phyloP scores from a whole-genome alignment of 2,113 vertebrate species.

The Trichechus manatus region DNA sequence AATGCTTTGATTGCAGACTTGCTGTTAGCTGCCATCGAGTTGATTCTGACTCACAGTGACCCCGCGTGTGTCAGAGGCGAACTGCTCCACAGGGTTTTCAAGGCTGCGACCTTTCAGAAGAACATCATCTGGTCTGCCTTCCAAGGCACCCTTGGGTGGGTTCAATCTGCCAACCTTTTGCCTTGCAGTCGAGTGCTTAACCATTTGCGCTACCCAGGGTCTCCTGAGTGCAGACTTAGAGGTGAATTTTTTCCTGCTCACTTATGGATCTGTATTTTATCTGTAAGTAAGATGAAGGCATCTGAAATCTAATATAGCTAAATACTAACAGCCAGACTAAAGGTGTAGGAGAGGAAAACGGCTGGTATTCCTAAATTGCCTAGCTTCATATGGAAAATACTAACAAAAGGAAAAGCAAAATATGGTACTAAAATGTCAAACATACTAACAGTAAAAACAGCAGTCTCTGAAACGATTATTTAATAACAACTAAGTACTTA shows the following conservation, averaged over 20 bases:
- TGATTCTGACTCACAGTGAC: neutral
- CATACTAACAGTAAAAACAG: slow-evolving; percentile 26
- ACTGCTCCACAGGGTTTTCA: neutral
- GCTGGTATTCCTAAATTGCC: slow-evolving; percentile 13
- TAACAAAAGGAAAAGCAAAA: neutral
- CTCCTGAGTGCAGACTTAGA: neutral
- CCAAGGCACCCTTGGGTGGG: neutral
- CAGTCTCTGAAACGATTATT: slow-evolving; percentile 27
- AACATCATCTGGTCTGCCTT: neutral
- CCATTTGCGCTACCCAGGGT: neutral
- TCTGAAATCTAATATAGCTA: slow-evolving; percentile 57
- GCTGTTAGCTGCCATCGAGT: neutral
- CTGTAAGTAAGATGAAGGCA: slow-evolving; percentile 56
- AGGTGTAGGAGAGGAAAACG: slow-evolving; percentile 25
- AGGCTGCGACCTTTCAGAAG: neutral
- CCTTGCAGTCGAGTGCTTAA: neutral
- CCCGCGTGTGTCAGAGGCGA: neutral
- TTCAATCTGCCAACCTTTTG: neutral
- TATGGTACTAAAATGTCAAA: slow-evolving; percentile 30
- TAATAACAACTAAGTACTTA: slow-evolving; percentile 31
- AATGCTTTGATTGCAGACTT: slow-evolving; percentile 28
- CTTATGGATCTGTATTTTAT: slow-evolving; percentile 16
- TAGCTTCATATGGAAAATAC: slow-evolving; percentile 23
- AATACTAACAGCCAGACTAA: slow-evolving; percentile 45
- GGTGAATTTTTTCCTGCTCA: neutral